Percentiles rank a stretch among this genome's conserved stretches.
Evolutionary conservation across 2,113 vertebrate genomes (phyloP).

Genomic region (Nothocercus julius): DNA sequence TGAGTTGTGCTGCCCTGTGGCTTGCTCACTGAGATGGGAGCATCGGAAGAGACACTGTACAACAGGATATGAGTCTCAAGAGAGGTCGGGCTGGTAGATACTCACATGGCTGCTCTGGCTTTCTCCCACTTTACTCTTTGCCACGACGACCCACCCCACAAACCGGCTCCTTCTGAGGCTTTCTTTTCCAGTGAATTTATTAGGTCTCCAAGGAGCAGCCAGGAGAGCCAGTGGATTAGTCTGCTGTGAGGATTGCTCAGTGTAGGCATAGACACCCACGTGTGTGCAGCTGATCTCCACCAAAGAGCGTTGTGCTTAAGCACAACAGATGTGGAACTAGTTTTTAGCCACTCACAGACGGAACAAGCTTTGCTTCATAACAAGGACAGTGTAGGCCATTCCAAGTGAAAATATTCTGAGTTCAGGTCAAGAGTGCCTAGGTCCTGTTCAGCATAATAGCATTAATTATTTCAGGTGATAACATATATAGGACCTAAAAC

Average conservation of each 20-base stretch:
- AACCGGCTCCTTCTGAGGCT: neutral
- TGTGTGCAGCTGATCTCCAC: neutral
- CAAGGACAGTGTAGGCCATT: neutral
- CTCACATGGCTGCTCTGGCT: neutral
- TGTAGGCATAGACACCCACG: neutral
- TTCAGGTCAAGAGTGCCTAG: neutral
- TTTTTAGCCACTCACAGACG: neutral
- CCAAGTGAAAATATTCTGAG: neutral
- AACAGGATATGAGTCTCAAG: rapidly evolving
- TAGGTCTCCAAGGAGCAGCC: neutral
- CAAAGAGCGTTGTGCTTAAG: neutral
- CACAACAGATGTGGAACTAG: neutral
- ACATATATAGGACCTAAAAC: neutral
- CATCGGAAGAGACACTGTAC: neutral
- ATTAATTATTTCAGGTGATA: neutral
- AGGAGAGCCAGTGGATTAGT: neutral
- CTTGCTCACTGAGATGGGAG: neutral
- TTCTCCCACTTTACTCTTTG: neutral
- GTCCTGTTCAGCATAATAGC: neutral
- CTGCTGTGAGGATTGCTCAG: neutral
- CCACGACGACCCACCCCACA: neutral
- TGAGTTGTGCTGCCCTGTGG: neutral
- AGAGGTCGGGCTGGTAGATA: neutral
- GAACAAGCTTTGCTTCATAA: neutral
- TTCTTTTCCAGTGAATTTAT: neutral